These are phyloP conservation scores for Nerophis lumbriciformis DNA, from an alignment of 2,113 vertebrate genomes.

Conservation along the genomic window DNA sequence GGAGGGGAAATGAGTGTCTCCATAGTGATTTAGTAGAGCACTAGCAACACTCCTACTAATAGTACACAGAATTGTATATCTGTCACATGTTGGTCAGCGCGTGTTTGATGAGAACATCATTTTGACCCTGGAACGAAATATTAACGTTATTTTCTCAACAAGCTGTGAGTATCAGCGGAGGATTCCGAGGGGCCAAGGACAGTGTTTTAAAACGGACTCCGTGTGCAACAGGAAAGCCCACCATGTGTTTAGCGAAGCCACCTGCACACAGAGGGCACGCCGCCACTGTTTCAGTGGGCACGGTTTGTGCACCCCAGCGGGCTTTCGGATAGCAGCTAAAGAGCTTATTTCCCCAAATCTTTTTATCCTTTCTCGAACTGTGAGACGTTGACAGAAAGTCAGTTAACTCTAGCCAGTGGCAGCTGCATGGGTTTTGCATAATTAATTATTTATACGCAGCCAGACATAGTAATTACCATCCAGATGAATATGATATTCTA, in stretches of 20 bases:
- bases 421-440: conserved; percentile 98
- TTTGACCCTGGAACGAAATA: too few species aligned
- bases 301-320: conserved; percentile 59
- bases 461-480: conserved; percentile 99
- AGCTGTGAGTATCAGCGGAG: neutral
- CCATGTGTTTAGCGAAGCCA: conserved; percentile 56
- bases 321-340: conserved; percentile 75
- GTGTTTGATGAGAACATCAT: too few species aligned
- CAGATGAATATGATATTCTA: conserved; percentile 98
- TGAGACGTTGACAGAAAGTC: conserved; percentile 89
- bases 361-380: conserved; percentile 79
- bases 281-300: conserved; percentile 64
- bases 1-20: too few species aligned
- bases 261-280: conserved; percentile 65
- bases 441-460: conserved; percentile 99
- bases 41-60: too few species aligned
- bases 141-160: conserved; percentile 1
- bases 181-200: conserved; percentile 18
- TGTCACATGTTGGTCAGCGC: too few species aligned
- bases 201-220: conserved; percentile 27
- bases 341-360: conserved; percentile 81
- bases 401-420: conserved; percentile 92
- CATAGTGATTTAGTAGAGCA: too few species aligned
- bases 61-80: too few species aligned
- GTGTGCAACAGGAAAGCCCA: conserved; percentile 52